phyloP scores from a whole-genome alignment of 2,797 vertebrate species.

The Pampus argenteus region DNA sequence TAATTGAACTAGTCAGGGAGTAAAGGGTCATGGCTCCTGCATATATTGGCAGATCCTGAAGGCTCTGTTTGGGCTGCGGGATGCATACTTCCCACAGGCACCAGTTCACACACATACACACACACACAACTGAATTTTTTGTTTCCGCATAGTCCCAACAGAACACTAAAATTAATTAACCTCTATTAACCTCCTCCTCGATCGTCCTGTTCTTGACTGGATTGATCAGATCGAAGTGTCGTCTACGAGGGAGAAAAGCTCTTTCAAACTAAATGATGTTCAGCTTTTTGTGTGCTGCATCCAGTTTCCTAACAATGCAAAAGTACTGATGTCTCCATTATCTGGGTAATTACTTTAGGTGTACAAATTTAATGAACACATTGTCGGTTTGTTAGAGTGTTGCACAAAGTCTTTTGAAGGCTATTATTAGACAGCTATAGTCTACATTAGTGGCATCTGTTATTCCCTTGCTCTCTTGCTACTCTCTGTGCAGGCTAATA shows the following conservation, averaged over 20 bases:
- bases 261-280: conserved; percentile 14
- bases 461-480: conserved; percentile 56
- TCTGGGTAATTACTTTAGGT: conserved; percentile 42
- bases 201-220: neutral
- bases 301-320: conserved; percentile 39
- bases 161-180: neutral
- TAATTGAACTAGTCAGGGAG: conserved; percentile 71
- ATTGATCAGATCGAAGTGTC: neutral
- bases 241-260: conserved; percentile 9
- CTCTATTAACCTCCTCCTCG: too few relatives aligned
- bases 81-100: conserved; percentile 20
- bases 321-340: conserved; percentile 35
- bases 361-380: conserved; percentile 52
- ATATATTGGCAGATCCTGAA: conserved; percentile 51
- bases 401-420: conserved; percentile 54
- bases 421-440: conserved; percentile 62
- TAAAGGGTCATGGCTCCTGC: conserved; percentile 72
- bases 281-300: conserved; percentile 5
- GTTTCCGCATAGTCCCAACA: neutral
- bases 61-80: conserved; percentile 18
- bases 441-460: conserved; percentile 70
- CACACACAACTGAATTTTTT: conserved; percentile 1
- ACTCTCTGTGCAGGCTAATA: conserved; percentile 69
- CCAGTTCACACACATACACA: conserved; percentile 10
- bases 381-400: conserved; percentile 31